phyloP scores from a whole-genome alignment of 2,113 vertebrate genomes.

The Bothrops jararaca region DNA sequence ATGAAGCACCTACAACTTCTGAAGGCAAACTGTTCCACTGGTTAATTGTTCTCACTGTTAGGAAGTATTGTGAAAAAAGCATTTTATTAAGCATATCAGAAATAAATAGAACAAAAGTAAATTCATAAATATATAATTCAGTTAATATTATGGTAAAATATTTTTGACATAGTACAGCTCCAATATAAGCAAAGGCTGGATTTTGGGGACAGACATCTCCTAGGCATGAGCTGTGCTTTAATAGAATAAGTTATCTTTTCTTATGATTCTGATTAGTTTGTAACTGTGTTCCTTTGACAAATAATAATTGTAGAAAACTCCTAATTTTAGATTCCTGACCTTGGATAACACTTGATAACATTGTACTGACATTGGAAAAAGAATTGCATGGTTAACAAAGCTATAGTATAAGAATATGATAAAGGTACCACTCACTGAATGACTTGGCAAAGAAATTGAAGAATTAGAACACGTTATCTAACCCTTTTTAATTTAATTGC shows the following conservation, averaged over 20 bases:
- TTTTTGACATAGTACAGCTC: not conserved
- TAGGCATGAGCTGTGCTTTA: not conserved
- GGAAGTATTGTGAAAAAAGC: no score
- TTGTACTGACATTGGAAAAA: slow-evolving; percentile 16
- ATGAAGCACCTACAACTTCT: not conserved
- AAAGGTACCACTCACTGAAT: slow-evolving; percentile 26
- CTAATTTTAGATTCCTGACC: slow-evolving; percentile 13
- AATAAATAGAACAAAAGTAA: not conserved
- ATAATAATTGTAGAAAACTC: not conserved
- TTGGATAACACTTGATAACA: slow-evolving; percentile 18
- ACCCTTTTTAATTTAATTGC: not conserved
- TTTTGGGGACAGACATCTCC: not conserved
- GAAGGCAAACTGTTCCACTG: no score
- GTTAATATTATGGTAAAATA: not conserved
- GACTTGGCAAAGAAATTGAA: not conserved
- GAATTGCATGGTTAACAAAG: slow-evolving; percentile 2
- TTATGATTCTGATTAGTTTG: not conserved
- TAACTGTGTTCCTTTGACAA: not conserved
- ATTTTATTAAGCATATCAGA: not conserved
- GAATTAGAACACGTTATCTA: slow-evolving; percentile 30
- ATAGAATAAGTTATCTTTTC: not conserved
- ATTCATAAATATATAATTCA: not conserved
- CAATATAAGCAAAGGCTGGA: not conserved
- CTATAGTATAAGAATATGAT: slow-evolving; percentile 11
- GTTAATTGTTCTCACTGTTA: no score